Evolutionary conservation across 2,888 invertebrate species (phyloP).

Genomic region (Lumbricus terrestris): DNA sequence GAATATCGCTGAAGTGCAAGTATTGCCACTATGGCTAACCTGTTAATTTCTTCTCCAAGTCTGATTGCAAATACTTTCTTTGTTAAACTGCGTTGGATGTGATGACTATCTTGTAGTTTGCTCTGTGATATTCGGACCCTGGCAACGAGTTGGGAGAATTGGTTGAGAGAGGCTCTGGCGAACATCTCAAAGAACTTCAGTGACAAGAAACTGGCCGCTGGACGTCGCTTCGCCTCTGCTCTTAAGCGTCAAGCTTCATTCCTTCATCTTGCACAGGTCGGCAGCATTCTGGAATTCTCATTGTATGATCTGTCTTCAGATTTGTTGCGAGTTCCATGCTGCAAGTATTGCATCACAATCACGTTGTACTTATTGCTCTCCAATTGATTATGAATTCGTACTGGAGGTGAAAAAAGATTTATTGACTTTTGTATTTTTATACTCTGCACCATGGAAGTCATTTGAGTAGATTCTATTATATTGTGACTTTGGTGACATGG

Average conservation of each 20-base stretch:
- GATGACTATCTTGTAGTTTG: constrained; percentile 44
- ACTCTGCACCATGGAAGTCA: too few species aligned
- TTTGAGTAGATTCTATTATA: too few species aligned
- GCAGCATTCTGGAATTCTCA: neutral
- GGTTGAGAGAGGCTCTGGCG: constrained; percentile 56
- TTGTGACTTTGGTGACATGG: too few species aligned
- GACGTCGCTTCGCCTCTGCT: constrained; percentile 52
- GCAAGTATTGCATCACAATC: neutral
- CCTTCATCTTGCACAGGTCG: constrained; percentile 58
- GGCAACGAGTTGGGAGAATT: constrained; percentile 57
- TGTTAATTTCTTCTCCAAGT: neutral
- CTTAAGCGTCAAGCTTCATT: constrained; percentile 59
- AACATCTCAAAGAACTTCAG: constrained; percentile 53
- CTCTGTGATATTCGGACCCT: constrained; percentile 57
- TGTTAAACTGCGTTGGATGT: neutral
- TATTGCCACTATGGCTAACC: neutral
- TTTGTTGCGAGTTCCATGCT: too few species aligned
- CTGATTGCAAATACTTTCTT: neutral
- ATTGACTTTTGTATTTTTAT: too few species aligned
- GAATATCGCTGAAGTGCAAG: neutral
- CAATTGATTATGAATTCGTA: too few species aligned
- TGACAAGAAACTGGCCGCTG: constrained; percentile 53
- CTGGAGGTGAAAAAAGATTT: too few species aligned
- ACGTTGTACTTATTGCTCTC: neutral
- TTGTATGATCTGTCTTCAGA: too few species aligned